phyloP scores from a whole-genome alignment of 2,888 invertebrate genomes.

The Hirtodrosophila histrioides region DNA sequence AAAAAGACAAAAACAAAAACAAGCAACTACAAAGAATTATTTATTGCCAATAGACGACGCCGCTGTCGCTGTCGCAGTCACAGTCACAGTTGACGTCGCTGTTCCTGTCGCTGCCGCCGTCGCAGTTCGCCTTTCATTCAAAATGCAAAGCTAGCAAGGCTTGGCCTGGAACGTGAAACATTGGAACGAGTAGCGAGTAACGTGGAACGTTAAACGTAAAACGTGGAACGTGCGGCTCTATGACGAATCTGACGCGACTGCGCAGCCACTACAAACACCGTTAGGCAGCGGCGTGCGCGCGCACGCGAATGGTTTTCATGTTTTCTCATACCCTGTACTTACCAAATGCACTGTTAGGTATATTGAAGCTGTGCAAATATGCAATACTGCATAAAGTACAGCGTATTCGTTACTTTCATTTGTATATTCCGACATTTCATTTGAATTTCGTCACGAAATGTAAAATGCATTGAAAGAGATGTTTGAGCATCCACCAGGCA shows the following conservation, averaged over 20 bases:
- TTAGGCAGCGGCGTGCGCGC: slow-evolving; percentile 61
- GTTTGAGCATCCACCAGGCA: too few species aligned
- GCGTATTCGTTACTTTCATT: too few species aligned
- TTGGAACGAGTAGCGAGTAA: slow-evolving; percentile 28
- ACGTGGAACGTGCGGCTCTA: slow-evolving; percentile 35
- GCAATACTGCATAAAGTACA: too few species aligned
- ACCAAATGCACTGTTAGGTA: not conserved
- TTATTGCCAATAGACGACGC: slow-evolving; percentile 65
- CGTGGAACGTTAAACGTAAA: slow-evolving; percentile 5
- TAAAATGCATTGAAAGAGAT: too few species aligned
- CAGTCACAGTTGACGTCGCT: not conserved
- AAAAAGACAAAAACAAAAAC: too few species aligned
- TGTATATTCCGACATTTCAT: too few species aligned
- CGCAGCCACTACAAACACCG: slow-evolving; percentile 71
- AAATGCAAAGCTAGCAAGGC: slow-evolving; percentile 47
- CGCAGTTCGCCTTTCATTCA: slow-evolving; percentile 49
- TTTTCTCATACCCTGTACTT: slow-evolving; percentile 24
- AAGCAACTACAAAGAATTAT: slow-evolving; percentile 66
- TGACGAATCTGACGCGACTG: slow-evolving; percentile 58
- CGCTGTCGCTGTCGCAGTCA: slow-evolving; percentile 6
- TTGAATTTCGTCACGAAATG: too few species aligned
- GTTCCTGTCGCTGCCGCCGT: slow-evolving; percentile 6
- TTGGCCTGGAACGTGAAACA: slow-evolving; percentile 52
- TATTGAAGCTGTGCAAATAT: too few species aligned
- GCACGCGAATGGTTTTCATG: slow-evolving; percentile 73